Percentiles rank a stretch among this genome's conserved stretches.
Evolutionary conservation across 2,113 vertebrate genomes (phyloP).

Genomic region (Poeciliopsis retropinna): DNA sequence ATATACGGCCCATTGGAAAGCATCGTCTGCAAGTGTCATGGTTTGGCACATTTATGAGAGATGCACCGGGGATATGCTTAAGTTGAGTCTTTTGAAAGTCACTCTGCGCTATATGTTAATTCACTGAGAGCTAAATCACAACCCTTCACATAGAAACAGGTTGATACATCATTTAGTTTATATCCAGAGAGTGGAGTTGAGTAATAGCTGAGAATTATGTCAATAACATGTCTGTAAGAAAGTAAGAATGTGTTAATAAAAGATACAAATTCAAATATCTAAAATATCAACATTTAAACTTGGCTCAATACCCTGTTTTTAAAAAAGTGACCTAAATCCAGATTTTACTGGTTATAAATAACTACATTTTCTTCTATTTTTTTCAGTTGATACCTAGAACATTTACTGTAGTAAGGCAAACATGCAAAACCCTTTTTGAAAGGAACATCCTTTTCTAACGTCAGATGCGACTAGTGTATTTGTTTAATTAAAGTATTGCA

Average conservation of each 20-base stretch:
- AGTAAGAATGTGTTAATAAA: not conserved
- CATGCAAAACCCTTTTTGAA: too few species aligned
- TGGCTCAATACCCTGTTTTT: too few species aligned
- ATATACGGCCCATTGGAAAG: slow-evolving; percentile 72
- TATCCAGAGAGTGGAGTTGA: not conserved
- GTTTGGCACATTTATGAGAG: slow-evolving; percentile 61
- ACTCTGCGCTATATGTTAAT: slow-evolving; percentile 12
- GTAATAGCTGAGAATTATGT: not conserved
- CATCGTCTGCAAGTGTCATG: slow-evolving; percentile 60
- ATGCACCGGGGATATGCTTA: slow-evolving; percentile 56
- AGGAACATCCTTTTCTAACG: too few species aligned
- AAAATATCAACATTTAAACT: not conserved
- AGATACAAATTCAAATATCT: not conserved
- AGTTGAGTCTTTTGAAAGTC: slow-evolving; percentile 59
- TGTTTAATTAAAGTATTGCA: too few species aligned
- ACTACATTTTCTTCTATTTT: too few species aligned
- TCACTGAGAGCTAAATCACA: not conserved
- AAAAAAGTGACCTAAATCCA: too few species aligned
- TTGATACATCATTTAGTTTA: not conserved
- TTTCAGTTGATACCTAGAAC: too few species aligned
- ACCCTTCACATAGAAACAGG: not conserved
- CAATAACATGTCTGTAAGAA: not conserved
- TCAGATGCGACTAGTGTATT: too few species aligned
- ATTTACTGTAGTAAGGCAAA: too few species aligned
- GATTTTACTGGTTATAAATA: too few species aligned